Evolutionary conservation across 2,888 invertebrate genomes (phyloP).

Genomic region (Panopea generosa): DNA sequence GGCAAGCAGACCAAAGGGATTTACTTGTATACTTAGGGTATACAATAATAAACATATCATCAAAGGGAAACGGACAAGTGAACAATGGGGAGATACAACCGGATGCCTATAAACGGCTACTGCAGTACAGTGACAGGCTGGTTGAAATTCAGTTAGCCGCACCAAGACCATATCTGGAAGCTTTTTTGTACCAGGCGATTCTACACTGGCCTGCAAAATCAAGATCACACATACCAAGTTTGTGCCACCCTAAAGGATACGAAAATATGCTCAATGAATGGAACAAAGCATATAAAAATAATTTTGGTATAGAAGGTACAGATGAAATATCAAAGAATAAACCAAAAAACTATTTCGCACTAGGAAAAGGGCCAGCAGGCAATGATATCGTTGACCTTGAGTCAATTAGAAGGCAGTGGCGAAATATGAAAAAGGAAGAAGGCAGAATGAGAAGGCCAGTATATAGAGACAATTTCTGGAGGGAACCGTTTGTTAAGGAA

Average conservation of each 20-base stretch:
- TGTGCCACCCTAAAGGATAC: constrained; percentile 6
- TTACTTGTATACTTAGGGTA: constrained; percentile 31
- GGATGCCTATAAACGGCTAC: constrained; percentile 9
- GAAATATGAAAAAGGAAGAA: constrained; percentile 8
- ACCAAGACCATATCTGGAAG: constrained; percentile 26
- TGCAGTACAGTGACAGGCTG: constrained; percentile 13
- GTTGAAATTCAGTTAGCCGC: not conserved
- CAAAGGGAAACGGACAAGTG: too few relatives aligned
- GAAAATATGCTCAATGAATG: constrained; percentile 17
- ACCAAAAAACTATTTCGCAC: constrained; percentile 44
- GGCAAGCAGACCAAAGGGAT: constrained; percentile 23
- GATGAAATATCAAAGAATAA: constrained; percentile 23
- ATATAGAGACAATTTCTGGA: constrained; percentile 29
- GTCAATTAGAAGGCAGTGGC: constrained; percentile 29
- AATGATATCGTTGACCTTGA: constrained; percentile 44
- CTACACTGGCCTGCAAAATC: constrained; percentile 37
- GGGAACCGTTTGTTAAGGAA: constrained; percentile 26
- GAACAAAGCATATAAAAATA: constrained; percentile 28
- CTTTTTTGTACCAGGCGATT: constrained; percentile 38
- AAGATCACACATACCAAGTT: constrained; percentile 4
- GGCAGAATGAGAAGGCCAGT: constrained; percentile 22
- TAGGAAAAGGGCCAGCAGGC: constrained; percentile 35
- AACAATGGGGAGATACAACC: constrained; percentile 1
- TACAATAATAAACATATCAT: constrained; percentile 18
- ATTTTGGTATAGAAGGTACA: constrained; percentile 12